These are phyloP conservation scores for Allygus modestus DNA, from an alignment of 2,888 invertebrate genomes.

Conservation along the genomic window DNA sequence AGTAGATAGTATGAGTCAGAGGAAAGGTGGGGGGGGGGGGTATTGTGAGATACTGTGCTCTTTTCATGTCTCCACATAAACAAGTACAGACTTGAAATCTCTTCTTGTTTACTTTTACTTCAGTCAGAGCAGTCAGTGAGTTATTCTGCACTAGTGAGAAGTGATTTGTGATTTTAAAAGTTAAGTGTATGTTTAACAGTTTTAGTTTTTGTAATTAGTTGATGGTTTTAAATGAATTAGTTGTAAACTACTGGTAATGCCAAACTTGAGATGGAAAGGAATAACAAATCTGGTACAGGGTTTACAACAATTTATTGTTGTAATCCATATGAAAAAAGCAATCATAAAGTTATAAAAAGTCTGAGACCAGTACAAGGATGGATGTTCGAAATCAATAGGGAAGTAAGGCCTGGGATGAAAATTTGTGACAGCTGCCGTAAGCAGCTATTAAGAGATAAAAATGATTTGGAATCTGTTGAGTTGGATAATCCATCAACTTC, in stretches of 20 bases:
- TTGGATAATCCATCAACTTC: slow-evolving; percentile 42
- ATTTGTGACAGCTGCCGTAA: slow-evolving; percentile 54
- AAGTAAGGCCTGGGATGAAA: slow-evolving; percentile 46
- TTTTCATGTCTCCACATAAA: slow-evolving; percentile 42
- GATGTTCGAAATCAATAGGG: slow-evolving; percentile 55
- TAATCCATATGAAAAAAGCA: slow-evolving; percentile 45
- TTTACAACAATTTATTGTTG: slow-evolving; percentile 42
- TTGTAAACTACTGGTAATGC: not conserved
- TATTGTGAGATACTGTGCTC: not conserved
- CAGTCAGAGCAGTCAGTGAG: slow-evolving; percentile 11
- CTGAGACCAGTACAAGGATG: slow-evolving; percentile 45
- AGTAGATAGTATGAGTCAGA: not conserved
- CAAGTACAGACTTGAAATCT: slow-evolving; percentile 4
- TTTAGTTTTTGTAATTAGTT: slow-evolving; percentile 50
- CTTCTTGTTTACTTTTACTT: not conserved
- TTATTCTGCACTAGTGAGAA: not conserved
- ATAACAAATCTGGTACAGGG: slow-evolving; percentile 36
- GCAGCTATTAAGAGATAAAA: slow-evolving; percentile 36
- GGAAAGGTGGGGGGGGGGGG: not conserved
- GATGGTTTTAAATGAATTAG: slow-evolving; percentile 1
- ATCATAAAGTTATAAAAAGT: slow-evolving; percentile 51
- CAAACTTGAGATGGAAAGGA: slow-evolving; percentile 31
- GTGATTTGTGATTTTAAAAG: slow-evolving; percentile 5
- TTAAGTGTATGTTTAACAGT: slow-evolving; percentile 23
- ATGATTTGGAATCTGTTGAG: slow-evolving; percentile 33